A percentile compares a stretch with the other conserved stretches of the same genome.
phyloP scores from a whole-genome alignment of 2,797 vertebrate species.

The Falco biarmicus region DNA sequence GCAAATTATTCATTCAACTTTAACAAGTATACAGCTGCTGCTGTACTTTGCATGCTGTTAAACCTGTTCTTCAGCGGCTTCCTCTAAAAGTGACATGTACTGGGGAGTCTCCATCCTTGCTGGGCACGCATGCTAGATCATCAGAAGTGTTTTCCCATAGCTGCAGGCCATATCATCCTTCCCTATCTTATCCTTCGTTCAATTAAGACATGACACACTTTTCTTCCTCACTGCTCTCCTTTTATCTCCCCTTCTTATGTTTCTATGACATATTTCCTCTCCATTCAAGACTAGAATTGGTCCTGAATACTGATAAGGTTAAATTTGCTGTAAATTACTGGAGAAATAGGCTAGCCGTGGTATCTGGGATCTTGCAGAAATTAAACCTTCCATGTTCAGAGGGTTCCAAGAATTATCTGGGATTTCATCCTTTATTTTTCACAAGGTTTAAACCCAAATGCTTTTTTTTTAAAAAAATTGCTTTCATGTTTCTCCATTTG shows the following conservation, averaged over 20 bases:
- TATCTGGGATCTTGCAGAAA: neutral
- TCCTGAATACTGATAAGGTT: conserved; percentile 43
- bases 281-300: neutral
- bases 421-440: neutral
- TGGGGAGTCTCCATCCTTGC: neutral
- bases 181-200: neutral
- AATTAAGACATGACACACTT: conserved; percentile 30
- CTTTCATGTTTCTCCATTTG: neutral
- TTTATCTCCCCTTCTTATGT: conserved; percentile 23
- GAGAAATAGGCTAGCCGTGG: neutral
- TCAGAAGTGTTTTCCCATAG: neutral
- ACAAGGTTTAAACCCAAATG: neutral
- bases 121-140: neutral
- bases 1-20: neutral
- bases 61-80: neutral
- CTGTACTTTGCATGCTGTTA: neutral
- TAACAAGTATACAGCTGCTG: neutral
- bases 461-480: neutral
- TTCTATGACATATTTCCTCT: neutral
- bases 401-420: neutral
- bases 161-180: neutral
- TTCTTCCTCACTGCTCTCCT: neutral
- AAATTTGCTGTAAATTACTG: neutral
- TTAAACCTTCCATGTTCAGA: neutral
- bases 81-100: neutral